Evolutionary conservation across 2,113 vertebrate species (phyloP).

Genomic region (Sprattus sprattus): DNA sequence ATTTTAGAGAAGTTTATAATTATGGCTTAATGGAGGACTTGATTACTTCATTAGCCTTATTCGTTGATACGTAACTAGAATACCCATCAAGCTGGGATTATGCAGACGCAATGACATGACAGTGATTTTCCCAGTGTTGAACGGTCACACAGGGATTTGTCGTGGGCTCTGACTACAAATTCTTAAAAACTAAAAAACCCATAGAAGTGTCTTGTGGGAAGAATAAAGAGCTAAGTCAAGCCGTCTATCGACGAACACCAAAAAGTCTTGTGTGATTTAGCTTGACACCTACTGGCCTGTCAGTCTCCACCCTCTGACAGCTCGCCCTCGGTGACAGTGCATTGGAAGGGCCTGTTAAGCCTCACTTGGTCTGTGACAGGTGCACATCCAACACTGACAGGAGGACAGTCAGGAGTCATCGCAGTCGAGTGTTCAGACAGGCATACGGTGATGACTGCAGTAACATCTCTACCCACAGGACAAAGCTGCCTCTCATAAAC

Average conservation of each 20-base stretch:
- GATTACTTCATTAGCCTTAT: slow-evolving; percentile 52
- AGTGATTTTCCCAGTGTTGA: background rate
- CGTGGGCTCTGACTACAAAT: background rate
- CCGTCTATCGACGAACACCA: background rate
- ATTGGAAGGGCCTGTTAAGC: background rate
- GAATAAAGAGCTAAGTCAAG: background rate
- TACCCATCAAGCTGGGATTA: background rate
- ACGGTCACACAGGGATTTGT: background rate
- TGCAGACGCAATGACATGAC: background rate
- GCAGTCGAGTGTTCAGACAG: background rate
- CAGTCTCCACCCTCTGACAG: background rate
- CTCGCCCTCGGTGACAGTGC: background rate
- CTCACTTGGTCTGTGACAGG: background rate
- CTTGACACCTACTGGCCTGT: background rate
- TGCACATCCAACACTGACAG: background rate
- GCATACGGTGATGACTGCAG: background rate
- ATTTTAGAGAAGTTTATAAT: slow-evolving; percentile 61
- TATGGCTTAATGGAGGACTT: slow-evolving; percentile 52
- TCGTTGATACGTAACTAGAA: slow-evolving; percentile 26
- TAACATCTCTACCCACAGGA: background rate
- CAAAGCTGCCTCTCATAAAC: background rate
- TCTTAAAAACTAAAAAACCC: background rate
- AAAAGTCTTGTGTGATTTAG: background rate
- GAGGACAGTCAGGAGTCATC: background rate
- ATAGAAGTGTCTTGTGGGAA: background rate